Conservation (phyloP, 2,113 vertebrate species). For the Origma solitaria region DNA sequence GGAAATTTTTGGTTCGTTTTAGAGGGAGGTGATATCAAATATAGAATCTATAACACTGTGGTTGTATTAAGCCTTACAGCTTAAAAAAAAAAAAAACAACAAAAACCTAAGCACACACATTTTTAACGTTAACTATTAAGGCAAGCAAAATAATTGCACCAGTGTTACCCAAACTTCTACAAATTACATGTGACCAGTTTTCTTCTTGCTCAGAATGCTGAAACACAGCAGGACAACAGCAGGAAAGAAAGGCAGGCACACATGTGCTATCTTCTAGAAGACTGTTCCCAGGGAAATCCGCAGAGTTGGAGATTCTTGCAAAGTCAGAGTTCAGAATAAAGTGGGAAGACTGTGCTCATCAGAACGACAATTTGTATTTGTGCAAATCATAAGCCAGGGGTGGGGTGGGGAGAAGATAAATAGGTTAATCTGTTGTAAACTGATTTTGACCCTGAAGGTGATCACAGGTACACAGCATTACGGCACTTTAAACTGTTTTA, state of each 20-base stretch:
- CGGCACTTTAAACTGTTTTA: constrained; percentile 70
- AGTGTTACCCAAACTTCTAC: neutral
- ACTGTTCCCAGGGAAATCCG: constrained; percentile 21
- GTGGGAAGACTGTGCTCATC: neutral
- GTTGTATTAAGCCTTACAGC: neutral
- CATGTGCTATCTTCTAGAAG: constrained; percentile 5
- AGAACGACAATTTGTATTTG: neutral
- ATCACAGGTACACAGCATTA: constrained; percentile 72
- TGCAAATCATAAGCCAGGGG: neutral
- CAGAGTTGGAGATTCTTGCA: neutral
- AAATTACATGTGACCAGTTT: constrained; percentile 19
- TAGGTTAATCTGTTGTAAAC: constrained; percentile 47
- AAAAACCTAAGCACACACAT: neutral
- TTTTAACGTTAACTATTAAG: neutral
- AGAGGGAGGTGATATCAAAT: neutral
- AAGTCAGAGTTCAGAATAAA: constrained; percentile 1
- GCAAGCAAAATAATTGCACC: neutral
- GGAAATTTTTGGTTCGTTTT: rapidly evolving
- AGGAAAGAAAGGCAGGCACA: constrained; percentile 25
- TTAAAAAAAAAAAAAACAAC: neutral
- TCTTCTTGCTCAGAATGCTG: constrained; percentile 38
- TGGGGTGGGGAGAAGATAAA: neutral
- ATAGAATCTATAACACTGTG: neutral
- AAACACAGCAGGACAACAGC: constrained; percentile 31
- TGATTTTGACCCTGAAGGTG: constrained; percentile 71